A percentile compares a stretch with the other conserved stretches of the same genome.
Evolutionary conservation across 2,797 vertebrate species (phyloP).

Genomic region (Distichodus sexfasciatus): DNA sequence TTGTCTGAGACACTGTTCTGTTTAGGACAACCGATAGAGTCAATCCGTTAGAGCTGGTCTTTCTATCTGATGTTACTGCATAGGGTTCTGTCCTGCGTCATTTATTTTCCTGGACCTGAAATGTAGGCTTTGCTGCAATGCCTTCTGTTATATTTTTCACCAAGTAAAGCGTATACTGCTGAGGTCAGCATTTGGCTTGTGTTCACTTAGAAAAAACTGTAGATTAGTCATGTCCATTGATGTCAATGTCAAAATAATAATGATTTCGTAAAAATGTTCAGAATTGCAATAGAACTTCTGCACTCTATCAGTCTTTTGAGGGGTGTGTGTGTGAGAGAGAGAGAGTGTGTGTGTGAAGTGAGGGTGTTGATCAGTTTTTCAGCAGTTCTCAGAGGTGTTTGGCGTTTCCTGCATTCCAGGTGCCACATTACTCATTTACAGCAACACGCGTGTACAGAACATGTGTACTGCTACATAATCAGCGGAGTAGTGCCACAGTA

Average conservation of each 20-base stretch:
- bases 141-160: slow-evolving; percentile 10
- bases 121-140: slow-evolving; percentile 4
- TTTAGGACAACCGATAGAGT: neutral
- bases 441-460: neutral
- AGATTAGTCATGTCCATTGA: neutral
- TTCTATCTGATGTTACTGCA: neutral
- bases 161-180: neutral
- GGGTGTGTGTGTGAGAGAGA: too few relatives aligned
- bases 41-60: neutral
- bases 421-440: neutral
- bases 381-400: slow-evolving; percentile 41
- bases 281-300: too few relatives aligned
- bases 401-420: slow-evolving; percentile 1
- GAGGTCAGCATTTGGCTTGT: neutral
- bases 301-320: too few relatives aligned
- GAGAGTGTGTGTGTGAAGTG: neutral
- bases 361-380: slow-evolving; percentile 3
- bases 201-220: neutral
- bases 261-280: too few relatives aligned
- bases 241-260: too few relatives aligned
- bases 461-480: neutral
- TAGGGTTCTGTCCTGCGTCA: neutral
- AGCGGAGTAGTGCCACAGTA: too few relatives aligned
- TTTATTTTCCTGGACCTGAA: slow-evolving; percentile 5
- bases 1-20: too few relatives aligned